Base-by-base conservation (phyloP, 2,888 invertebrate species). In the Microctonus hyperodae region DNA sequence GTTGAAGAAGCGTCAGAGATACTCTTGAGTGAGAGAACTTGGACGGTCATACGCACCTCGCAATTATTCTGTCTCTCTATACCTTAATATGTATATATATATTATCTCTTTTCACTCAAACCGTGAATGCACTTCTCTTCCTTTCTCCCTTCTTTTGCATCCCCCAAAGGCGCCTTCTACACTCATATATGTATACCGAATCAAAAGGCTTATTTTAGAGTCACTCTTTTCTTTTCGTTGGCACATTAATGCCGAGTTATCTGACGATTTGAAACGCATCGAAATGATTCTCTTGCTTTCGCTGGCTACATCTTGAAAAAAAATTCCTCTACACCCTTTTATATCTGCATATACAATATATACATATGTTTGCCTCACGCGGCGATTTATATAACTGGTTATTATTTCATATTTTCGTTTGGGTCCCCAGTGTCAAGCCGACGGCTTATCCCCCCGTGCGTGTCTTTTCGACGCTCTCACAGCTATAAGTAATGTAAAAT, bases 221-320 rank as follows among this genome's bases (percentile, higher is more conserved):
- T 57, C 71, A 67, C 71, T 28, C 55, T 70, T 22, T 69, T 64
- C 70, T 65, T 50, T 60, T 57, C 65, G 65, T 69, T 78, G 75
- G 76, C 75, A 72, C 78, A 74, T 78, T 78, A 78, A 78, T 78
- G 73, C 76, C 75, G 72, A 77, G 76, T 78, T 78, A 78, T 77
- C 74, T 74, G 72, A 73, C 76, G 74, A 77, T 78, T 78, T 77
- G 74, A 78, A 78, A 76, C 76, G 79, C 76, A 79, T 76, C 75
- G 77, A 74, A 76, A 77, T 76, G 74, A 78, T 78, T 77, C 78
- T 79, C 78, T n/a, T n/a, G n/a, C n/a, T 73, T 72, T 66, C 69
- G 63, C 68, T 65, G 66, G 13, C 64, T 67, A 55, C 67, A 65
- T 65, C 66, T 62, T 69, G 61, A n/a, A n/a, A 40, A 53, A 37